Percentiles rank a stretch among this genome's conserved stretches.
phyloP scores from a whole-genome alignment of 2,113 vertebrate genomes.

The Alaudala cheleensis region DNA sequence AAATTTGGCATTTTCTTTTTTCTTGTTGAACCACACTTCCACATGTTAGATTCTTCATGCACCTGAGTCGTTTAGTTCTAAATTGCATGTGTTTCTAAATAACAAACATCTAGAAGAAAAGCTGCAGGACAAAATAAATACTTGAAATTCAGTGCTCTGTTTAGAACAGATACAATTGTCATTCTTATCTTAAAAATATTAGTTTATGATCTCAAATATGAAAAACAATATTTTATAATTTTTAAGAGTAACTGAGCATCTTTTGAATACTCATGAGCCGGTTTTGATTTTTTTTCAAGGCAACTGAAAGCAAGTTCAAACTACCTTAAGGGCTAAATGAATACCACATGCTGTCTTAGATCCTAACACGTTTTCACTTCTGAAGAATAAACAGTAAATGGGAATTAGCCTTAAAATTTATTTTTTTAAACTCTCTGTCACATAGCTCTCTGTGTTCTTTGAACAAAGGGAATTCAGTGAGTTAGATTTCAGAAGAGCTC shows the following conservation, averaged over 20 bases:
- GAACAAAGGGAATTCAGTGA: neutral
- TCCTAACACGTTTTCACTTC: slow-evolving; percentile 3
- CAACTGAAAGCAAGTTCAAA: neutral
- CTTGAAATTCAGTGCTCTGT: neutral
- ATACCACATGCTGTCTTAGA: neutral
- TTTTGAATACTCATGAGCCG: neutral
- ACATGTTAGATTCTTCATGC: neutral
- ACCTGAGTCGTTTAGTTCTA: neutral
- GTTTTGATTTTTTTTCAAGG: neutral
- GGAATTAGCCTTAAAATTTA: neutral
- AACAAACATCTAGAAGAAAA: neutral
- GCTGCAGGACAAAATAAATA: neutral
- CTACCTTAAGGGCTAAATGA: neutral
- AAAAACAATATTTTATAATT: neutral
- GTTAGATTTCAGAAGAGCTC: neutral
- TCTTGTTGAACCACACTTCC: neutral
- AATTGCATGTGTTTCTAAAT: neutral
- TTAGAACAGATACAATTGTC: neutral
- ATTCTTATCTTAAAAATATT: neutral
- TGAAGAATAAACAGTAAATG: slow-evolving; percentile 28
- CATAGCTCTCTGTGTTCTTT: neutral
- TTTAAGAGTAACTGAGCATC: neutral
- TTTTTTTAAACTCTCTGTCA: neutral
- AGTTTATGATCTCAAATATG: neutral
- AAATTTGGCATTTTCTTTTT: neutral